Conservation (phyloP, 2,797 vertebrate genomes). For the Sandelia bainsii region DNA sequence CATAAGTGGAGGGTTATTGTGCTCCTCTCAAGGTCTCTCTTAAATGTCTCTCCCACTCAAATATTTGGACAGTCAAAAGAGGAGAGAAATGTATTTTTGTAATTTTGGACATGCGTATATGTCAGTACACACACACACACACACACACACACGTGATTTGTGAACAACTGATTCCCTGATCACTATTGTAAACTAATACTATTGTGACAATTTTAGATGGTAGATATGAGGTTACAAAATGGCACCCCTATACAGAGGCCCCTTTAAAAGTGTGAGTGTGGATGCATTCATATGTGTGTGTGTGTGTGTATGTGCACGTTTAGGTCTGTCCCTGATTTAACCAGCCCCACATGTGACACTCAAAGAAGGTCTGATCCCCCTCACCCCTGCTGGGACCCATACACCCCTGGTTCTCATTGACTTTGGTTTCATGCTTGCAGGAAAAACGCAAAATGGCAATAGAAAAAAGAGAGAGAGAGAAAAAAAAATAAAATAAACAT, state of each 20-base stretch:
- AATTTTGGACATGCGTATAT: constrained; percentile 24
- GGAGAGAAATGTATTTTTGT: constrained; percentile 78
- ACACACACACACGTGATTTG: too few species aligned
- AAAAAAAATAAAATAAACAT: constrained; percentile 73
- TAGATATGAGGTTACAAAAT: constrained; percentile 60
- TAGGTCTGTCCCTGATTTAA: constrained; percentile 69
- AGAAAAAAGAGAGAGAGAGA: constrained; percentile 54
- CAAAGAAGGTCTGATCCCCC: constrained; percentile 73
- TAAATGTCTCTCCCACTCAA: constrained; percentile 81
- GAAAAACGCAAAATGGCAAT: constrained; percentile 69
- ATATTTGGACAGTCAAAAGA: constrained; percentile 84
- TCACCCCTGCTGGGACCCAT: constrained; percentile 74
- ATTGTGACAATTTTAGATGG: constrained; percentile 44
- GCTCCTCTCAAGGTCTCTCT: constrained; percentile 79
- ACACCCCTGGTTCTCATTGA: constrained; percentile 78
- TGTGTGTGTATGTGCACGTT: constrained; percentile 20
- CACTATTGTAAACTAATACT: constrained; percentile 31
- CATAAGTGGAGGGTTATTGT: constrained; percentile 80
- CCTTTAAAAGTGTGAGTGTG: constrained; percentile 13
- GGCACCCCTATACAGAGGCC: constrained; percentile 42
- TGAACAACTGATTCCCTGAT: constrained; percentile 40
- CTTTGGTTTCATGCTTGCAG: constrained; percentile 77
- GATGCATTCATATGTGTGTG: constrained; percentile 21
- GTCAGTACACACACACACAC: constrained; percentile 1
- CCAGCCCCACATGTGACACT: constrained; percentile 79